These are phyloP conservation scores for Drosophila paracracens DNA, from an alignment of 2,888 invertebrate species.

Conservation along the genomic window DNA sequence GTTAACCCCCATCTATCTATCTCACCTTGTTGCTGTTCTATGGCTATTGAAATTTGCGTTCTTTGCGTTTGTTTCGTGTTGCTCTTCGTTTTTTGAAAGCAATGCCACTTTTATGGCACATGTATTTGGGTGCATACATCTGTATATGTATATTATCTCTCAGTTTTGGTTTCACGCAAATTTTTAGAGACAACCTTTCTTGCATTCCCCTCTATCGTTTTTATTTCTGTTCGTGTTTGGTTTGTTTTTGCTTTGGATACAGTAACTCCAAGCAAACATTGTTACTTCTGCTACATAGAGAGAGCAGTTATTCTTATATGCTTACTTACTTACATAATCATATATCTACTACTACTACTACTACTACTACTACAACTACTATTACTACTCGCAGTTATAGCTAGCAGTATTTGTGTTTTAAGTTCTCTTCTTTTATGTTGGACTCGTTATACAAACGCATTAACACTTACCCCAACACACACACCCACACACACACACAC, in stretches of 20 bases:
- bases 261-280: slow-evolving; percentile 28
- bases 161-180: slow-evolving; percentile 44
- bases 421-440: slow-evolving; percentile 26
- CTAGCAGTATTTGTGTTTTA: slow-evolving; percentile 36
- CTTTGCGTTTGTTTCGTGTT: slow-evolving; percentile 49
- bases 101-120: slow-evolving; percentile 51
- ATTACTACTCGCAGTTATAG: slow-evolving; percentile 30
- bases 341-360: slow-evolving; percentile 16
- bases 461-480: slow-evolving; percentile 21
- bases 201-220: slow-evolving; percentile 37
- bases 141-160: slow-evolving; percentile 18
- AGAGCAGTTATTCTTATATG: slow-evolving; percentile 37
- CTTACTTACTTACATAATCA: slow-evolving; percentile 37
- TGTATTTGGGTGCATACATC: slow-evolving; percentile 37
- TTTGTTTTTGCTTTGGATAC: slow-evolving; percentile 27
- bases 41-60: slow-evolving; percentile 59
- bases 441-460: slow-evolving; percentile 28
- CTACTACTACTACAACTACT: slow-evolving; percentile 7
- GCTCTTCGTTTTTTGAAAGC: slow-evolving; percentile 25
- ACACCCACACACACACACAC: neutral
- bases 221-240: slow-evolving; percentile 15
- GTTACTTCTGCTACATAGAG: slow-evolving; percentile 36
- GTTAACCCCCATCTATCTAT: slow-evolving; percentile 20
- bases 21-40: slow-evolving; percentile 46
- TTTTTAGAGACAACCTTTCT: slow-evolving; percentile 47